Conservation (phyloP, 35 echinoderm and acorn worm species). For the Hemicentrotus pulcherrimus region DNA sequence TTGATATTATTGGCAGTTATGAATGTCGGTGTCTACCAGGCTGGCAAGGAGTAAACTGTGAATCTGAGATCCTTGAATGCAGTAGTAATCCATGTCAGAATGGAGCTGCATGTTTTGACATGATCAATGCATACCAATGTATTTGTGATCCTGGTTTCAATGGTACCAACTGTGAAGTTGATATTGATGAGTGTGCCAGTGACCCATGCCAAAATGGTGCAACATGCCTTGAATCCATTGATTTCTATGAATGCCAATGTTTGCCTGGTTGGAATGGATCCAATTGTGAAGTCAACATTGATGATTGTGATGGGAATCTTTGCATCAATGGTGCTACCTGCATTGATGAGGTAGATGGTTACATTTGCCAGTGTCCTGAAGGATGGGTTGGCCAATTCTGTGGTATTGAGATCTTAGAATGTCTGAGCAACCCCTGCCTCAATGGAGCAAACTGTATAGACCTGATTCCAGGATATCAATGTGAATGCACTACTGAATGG, state of each 20-base stretch:
- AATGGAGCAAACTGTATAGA: constrained; percentile 73
- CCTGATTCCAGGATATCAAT: constrained; percentile 58
- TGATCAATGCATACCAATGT: constrained; percentile 40
- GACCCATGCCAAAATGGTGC: constrained; percentile 53
- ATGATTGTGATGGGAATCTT: background rate
- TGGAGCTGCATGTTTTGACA: constrained; percentile 24
- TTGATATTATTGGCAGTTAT: constrained; percentile 28
- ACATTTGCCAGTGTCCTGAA: constrained; percentile 60
- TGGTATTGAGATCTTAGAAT: constrained; percentile 68
- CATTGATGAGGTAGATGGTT: constrained; percentile 57
- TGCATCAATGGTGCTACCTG: constrained; percentile 80
- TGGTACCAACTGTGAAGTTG: constrained; percentile 34
- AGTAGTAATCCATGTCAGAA: constrained; percentile 48
- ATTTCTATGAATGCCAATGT: background rate
- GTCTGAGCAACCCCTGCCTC: constrained; percentile 71
- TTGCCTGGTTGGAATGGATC: background rate
- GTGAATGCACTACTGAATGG: constrained; percentile 59
- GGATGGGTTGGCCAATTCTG: constrained; percentile 66
- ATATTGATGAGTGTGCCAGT: constrained; percentile 44
- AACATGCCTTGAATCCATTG: constrained; percentile 19
- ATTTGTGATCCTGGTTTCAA: constrained; percentile 31
- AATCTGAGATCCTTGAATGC: constrained; percentile 74
- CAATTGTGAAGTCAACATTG: background rate
- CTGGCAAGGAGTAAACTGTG: constrained; percentile 54
- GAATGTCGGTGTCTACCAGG: constrained; percentile 48